Conservation (phyloP, 2,888 invertebrate species). For the Xestia ashworthii region DNA sequence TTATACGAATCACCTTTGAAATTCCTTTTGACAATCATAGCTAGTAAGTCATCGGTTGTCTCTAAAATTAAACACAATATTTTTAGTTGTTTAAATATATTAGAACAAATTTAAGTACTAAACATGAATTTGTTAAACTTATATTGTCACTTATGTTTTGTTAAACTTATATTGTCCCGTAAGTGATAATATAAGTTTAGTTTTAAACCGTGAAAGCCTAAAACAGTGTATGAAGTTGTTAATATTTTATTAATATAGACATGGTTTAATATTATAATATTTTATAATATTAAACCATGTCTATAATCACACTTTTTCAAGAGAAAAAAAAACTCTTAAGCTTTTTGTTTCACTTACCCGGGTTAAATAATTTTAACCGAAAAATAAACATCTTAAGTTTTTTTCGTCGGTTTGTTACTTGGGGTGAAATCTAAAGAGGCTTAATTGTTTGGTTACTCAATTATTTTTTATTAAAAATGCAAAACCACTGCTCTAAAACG, state of each 20-base stretch:
- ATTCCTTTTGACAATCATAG: background rate
- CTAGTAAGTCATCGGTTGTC: background rate
- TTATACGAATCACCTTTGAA: background rate
- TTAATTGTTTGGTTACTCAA: conserved; percentile 10
- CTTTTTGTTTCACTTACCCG: background rate
- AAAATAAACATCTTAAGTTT: conserved; percentile 10
- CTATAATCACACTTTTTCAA: background rate
- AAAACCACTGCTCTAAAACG: background rate
- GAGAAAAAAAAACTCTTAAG: background rate
- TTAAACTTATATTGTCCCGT: no score
- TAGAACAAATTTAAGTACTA: background rate
- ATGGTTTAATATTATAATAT: no score
- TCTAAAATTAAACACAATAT: background rate
- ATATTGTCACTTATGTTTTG: no score
- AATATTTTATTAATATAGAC: no score
- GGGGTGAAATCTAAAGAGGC: conserved; percentile 3
- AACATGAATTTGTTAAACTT: background rate
- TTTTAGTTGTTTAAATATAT: no score
- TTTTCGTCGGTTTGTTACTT: conserved; percentile 6
- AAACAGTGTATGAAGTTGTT: no score
- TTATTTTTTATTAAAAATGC: conserved; percentile 5
- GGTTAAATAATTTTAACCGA: conserved; percentile 3
- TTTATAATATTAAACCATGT: background rate
- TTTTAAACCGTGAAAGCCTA: no score
- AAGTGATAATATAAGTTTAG: no score